These are phyloP conservation scores for Ceyx cyanopectus DNA, from an alignment of 2,113 vertebrate species.

Conservation along the genomic window DNA sequence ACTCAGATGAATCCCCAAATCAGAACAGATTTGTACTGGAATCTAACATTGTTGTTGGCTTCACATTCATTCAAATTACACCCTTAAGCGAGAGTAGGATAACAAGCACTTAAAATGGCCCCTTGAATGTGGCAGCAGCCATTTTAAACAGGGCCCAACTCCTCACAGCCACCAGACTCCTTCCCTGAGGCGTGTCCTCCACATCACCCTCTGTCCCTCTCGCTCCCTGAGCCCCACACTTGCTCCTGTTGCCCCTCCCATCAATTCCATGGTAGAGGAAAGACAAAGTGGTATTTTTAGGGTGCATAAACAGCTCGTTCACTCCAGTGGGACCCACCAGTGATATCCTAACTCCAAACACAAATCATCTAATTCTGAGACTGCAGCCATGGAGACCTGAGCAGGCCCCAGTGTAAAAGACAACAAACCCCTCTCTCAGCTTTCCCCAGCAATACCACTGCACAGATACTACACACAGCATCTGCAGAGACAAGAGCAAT, in stretches of 20 bases:
- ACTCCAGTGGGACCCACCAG: rapidly evolving
- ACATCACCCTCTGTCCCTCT: background rate
- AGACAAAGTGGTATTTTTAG: background rate
- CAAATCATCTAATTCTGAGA: background rate
- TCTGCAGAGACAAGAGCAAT: background rate
- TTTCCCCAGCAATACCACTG: background rate
- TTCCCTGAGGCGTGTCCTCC: background rate
- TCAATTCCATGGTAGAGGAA: background rate
- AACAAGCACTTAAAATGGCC: slow-evolving; percentile 64
- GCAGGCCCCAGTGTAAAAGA: background rate
- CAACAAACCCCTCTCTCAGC: background rate
- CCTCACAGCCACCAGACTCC: background rate
- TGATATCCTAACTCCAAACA: background rate
- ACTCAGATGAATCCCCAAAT: slow-evolving; percentile 57
- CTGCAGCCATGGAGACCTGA: background rate
- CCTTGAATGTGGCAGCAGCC: background rate
- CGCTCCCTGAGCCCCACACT: background rate
- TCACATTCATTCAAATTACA: slow-evolving; percentile 48
- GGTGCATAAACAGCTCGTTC: background rate
- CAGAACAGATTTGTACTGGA: slow-evolving; percentile 63
- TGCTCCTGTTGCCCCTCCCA: background rate
- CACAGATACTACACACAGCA: background rate
- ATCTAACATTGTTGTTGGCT: slow-evolving; percentile 64
- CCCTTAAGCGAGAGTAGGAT: slow-evolving; percentile 14
- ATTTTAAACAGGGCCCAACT: slow-evolving; percentile 44